Evolutionary conservation across 1,140 invertebrate species (phyloP).

Genomic region (Lordiphosa mommai): DNA sequence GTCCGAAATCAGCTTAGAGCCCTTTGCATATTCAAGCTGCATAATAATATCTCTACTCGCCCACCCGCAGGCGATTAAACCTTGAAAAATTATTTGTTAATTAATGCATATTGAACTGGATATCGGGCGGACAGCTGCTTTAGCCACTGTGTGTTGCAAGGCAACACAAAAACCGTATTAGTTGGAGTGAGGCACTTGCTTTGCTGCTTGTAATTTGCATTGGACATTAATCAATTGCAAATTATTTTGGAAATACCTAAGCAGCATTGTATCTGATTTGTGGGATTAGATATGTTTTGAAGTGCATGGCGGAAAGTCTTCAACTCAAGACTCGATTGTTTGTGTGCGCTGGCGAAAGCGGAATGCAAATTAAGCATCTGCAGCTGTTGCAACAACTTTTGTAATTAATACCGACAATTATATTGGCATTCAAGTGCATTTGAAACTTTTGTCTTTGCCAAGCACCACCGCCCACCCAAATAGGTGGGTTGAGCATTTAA

Average conservation of each 20-base stretch:
- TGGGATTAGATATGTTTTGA: constrained; percentile 11
- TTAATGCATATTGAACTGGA: constrained; percentile 36
- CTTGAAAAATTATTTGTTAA: constrained; percentile 38
- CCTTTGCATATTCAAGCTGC: constrained; percentile 38
- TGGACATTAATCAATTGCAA: constrained; percentile 76
- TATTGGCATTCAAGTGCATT: constrained; percentile 54
- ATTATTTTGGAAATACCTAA: constrained; percentile 45
- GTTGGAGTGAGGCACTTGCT: constrained; percentile 17
- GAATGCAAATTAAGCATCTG: constrained; percentile 44
- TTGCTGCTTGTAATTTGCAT: constrained; percentile 63
- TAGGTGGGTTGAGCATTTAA: constrained; percentile 44
- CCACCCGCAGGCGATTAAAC: neutral
- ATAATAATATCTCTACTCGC: constrained; percentile 27
- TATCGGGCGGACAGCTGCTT: no score
- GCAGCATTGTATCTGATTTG: no score
- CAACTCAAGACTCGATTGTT: constrained; percentile 6
- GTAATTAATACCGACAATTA: constrained; percentile 69
- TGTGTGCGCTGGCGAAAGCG: no score
- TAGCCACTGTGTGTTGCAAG: no score
- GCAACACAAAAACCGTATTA: constrained; percentile 21
- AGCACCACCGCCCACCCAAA: no score
- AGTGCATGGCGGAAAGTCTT: constrained; percentile 13
- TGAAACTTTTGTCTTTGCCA: constrained; percentile 50
- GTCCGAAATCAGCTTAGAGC: constrained; percentile 32
- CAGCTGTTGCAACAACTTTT: constrained; percentile 58